Evolutionary conservation across 2,113 vertebrate genomes (phyloP).

Genomic region (Ramphastos sulfuratus): DNA sequence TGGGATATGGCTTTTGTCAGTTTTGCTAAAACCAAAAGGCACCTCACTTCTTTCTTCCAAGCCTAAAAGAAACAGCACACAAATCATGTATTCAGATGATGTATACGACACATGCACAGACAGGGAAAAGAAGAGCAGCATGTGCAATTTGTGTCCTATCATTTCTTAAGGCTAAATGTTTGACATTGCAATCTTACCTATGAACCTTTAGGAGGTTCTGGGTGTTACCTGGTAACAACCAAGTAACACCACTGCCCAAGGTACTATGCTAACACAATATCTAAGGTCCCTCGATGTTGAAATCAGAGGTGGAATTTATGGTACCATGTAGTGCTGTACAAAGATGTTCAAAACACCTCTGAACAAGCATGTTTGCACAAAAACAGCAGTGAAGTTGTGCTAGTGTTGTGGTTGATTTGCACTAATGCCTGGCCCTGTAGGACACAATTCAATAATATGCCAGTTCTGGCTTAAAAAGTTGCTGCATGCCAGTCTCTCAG

Average conservation of each 20-base stretch:
- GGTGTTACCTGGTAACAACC: not conserved
- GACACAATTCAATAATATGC: conserved; percentile 34
- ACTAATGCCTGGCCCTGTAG: conserved; percentile 7
- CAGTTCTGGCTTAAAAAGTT: conserved; percentile 35
- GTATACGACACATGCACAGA: not conserved
- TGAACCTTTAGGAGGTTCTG: not conserved
- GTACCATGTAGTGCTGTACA: not conserved
- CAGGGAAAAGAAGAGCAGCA: not conserved
- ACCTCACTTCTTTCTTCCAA: not conserved
- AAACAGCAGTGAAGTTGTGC: conserved; percentile 2
- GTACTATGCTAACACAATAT: not conserved
- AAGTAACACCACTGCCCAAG: not conserved
- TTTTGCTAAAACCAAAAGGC: not conserved
- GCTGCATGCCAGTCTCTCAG: conserved; percentile 16
- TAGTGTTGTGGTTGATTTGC: conserved; percentile 36
- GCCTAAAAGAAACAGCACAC: not conserved
- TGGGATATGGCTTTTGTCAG: not conserved
- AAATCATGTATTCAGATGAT: not conserved
- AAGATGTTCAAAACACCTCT: not conserved
- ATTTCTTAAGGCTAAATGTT: not conserved
- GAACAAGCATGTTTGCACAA: conserved; percentile 1
- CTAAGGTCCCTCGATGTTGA: not conserved
- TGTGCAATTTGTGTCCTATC: not conserved
- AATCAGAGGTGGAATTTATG: not conserved
- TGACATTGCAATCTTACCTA: not conserved